These are phyloP conservation scores for Nemotelus nigrinus DNA, from an alignment of 2,888 invertebrate genomes.

Conservation along the genomic window DNA sequence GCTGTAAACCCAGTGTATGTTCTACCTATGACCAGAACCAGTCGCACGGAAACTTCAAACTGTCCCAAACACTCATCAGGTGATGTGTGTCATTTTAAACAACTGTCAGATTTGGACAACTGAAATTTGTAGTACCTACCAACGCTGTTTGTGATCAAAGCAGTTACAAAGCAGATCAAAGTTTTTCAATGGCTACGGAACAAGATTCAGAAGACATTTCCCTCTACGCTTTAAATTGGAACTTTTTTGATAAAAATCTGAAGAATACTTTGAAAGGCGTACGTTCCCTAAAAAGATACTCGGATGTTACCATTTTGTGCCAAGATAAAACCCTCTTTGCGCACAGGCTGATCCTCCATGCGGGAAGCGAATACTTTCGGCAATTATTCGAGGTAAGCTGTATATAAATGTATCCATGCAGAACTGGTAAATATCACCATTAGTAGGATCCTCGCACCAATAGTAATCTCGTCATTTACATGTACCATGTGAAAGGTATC, in stretches of 20 bases:
- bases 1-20: too few relatives aligned
- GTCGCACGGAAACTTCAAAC: too few relatives aligned
- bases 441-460: constrained; percentile 34
- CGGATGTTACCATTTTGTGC: constrained; percentile 33
- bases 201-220: background rate
- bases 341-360: constrained; percentile 27
- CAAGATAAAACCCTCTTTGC: constrained; percentile 28
- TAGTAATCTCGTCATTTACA: constrained; percentile 50
- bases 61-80: too few relatives aligned
- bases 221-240: constrained; percentile 25
- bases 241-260: constrained; percentile 18
- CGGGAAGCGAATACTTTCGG: constrained; percentile 37
- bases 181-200: background rate
- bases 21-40: too few relatives aligned
- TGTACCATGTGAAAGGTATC: constrained; percentile 50
- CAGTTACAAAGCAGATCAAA: too few relatives aligned
- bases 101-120: too few relatives aligned
- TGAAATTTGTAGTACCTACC: too few relatives aligned
- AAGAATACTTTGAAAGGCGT: background rate
- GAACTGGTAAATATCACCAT: background rate
- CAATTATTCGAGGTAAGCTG: constrained; percentile 24
- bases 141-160: too few relatives aligned
- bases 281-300: background rate
- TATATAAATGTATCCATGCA: background rate
- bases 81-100: too few relatives aligned